These are phyloP conservation scores for Bubo scandiacus DNA, from an alignment of 2,113 vertebrate species.

Conservation along the genomic window DNA sequence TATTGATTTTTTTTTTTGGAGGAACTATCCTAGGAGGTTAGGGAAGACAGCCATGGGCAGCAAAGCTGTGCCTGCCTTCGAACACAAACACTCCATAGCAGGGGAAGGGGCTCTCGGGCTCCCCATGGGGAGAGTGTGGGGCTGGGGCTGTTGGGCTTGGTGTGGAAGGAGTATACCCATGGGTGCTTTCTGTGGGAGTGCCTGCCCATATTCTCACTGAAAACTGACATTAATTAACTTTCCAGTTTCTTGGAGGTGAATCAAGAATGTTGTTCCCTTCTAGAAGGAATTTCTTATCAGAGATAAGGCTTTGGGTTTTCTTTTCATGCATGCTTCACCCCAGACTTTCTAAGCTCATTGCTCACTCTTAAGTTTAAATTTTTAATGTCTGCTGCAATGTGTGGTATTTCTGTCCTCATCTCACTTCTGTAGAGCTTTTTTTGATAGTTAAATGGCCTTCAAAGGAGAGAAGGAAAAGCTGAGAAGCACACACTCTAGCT, in stretches of 20 bases:
- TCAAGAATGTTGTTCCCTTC: not conserved
- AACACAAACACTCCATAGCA: fast-evolving
- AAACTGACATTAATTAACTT: not conserved
- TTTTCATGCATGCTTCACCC: not conserved
- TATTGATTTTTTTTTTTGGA: too few species aligned
- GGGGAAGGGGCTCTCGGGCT: not conserved
- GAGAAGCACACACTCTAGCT: not conserved
- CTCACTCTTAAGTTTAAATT: not conserved
- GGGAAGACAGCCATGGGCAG: not conserved
- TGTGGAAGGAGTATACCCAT: not conserved
- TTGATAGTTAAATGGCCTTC: not conserved
- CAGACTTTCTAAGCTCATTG: not conserved
- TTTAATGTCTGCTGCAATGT: not conserved
- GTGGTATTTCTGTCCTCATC: not conserved
- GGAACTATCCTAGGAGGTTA: not conserved
- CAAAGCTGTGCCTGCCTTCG: not conserved
- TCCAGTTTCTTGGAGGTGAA: not conserved
- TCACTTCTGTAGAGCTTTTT: not conserved
- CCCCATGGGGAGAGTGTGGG: fast-evolving
- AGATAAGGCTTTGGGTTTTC: not conserved
- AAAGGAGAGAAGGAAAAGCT: not conserved
- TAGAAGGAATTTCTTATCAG: not conserved
- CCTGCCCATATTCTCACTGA: not conserved
- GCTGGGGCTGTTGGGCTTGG: not conserved
- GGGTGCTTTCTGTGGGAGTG: not conserved